These are phyloP conservation scores for Danaus melanippus DNA, from an alignment of 1,140 invertebrate species.

Conservation along the genomic window DNA sequence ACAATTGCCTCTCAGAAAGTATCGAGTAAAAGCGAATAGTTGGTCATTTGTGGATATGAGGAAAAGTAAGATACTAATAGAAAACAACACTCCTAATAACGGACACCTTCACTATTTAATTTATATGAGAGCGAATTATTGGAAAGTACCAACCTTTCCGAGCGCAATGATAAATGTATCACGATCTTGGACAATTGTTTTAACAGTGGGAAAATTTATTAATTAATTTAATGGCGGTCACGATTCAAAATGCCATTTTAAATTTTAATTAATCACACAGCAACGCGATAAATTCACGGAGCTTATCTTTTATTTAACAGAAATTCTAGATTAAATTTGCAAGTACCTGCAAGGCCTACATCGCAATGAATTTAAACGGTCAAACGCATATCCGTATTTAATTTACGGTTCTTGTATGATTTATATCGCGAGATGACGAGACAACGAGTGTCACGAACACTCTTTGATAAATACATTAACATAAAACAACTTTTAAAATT, in stretches of 20 bases:
- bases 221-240: slow-evolving; percentile 38
- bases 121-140: slow-evolving; percentile 29
- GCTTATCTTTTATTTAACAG: slow-evolving; percentile 31
- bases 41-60: too few relatives aligned
- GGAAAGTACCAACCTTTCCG: slow-evolving; percentile 32
- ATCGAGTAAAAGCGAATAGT: too few relatives aligned
- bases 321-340: slow-evolving; percentile 21
- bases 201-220: slow-evolving; percentile 35
- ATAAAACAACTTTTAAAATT: slow-evolving; percentile 7
- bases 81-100: slow-evolving; percentile 7
- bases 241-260: slow-evolving; percentile 30
- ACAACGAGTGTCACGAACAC: slow-evolving; percentile 1
- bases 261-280: slow-evolving; percentile 21
- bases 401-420: slow-evolving; percentile 1
- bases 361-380: slow-evolving; percentile 17
- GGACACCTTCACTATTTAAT: slow-evolving; percentile 21
- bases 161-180: slow-evolving; percentile 37
- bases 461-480: slow-evolving; percentile 10
- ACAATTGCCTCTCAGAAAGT: too few relatives aligned
- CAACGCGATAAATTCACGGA: slow-evolving; percentile 26
- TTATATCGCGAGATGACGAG: slow-evolving; percentile 4
- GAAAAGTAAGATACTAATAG: too few relatives aligned
- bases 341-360: slow-evolving; percentile 23
- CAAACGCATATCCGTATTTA: slow-evolving; percentile 6
- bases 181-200: slow-evolving; percentile 35